Conservation (phyloP, 1,140 invertebrate species). For the Drosophila tristis region DNA sequence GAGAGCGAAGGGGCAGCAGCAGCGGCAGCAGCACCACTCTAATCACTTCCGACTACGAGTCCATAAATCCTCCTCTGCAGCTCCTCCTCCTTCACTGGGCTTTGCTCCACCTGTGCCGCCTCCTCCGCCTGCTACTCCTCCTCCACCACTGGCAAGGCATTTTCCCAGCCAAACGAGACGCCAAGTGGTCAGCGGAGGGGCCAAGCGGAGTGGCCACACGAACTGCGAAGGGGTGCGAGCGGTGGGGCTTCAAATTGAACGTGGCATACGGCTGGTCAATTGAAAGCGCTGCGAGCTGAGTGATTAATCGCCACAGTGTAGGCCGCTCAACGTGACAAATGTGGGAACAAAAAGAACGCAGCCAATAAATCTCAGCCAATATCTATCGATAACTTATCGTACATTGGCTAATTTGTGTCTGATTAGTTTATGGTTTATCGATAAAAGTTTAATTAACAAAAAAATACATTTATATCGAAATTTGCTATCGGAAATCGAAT, state of each 20-base stretch:
- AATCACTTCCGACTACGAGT: constrained; percentile 73
- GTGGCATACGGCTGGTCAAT: constrained; percentile 7
- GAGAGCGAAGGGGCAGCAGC: not conserved
- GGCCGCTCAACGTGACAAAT: constrained; percentile 43
- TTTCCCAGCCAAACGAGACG: constrained; percentile 34
- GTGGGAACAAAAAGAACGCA: constrained; percentile 14
- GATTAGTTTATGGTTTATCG: no score
- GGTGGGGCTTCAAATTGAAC: no score
- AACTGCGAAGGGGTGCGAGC: not conserved
- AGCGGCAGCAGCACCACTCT: constrained; percentile 20
- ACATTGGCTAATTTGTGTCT: no score
- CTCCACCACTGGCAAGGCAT: constrained; percentile 10
- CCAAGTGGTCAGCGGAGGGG: constrained; percentile 36
- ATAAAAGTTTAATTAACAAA: no score
- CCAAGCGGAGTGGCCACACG: no score
- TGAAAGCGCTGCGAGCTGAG: constrained; percentile 19
- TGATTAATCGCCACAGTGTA: constrained; percentile 44
- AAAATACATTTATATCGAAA: no score
- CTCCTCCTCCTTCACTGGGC: not conserved
- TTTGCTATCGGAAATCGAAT: no score
- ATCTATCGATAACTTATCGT: constrained; percentile 8
- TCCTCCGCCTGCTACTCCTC: not conserved
- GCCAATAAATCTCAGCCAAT: constrained; percentile 29
- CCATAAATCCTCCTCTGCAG: constrained; percentile 55
- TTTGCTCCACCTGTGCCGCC: not conserved